A percentile compares a stretch with the other conserved stretches of the same genome.
Evolutionary conservation across 2,797 vertebrate genomes (phyloP).

Genomic region (Vespertilio murinus): DNA sequence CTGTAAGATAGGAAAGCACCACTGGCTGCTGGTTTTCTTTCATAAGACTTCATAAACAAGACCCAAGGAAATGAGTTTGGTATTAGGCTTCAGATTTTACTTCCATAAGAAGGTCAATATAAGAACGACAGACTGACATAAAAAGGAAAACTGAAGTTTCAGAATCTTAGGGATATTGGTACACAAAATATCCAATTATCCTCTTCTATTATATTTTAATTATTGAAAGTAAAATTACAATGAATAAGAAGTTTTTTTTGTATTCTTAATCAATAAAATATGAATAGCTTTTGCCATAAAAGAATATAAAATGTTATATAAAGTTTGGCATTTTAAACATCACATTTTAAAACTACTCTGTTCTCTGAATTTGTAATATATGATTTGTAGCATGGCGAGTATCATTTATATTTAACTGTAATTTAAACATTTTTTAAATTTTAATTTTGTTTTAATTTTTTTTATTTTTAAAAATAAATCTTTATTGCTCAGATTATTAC

Average conservation of each 20-base stretch:
- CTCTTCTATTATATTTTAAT: constrained; percentile 32
- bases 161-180: constrained; percentile 41
- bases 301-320: not conserved
- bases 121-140: not conserved
- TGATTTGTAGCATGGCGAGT: not conserved
- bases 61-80: no score
- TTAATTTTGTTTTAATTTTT: not conserved
- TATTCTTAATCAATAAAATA: constrained; percentile 8
- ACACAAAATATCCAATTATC: not conserved
- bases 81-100: not conserved
- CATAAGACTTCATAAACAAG: no score
- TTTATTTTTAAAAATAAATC: not conserved
- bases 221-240: constrained; percentile 38
- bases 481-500: no score
- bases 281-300: not conserved
- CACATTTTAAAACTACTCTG: constrained; percentile 17
- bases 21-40: not conserved
- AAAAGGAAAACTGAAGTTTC: constrained; percentile 14
- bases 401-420: constrained; percentile 1
- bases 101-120: not conserved
- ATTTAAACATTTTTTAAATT: not conserved
- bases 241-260: not conserved
- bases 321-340: constrained; percentile 19
- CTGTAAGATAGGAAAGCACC: not conserved
- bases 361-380: constrained; percentile 4